Evolutionary conservation across 92 coral and sea anemone genomes (phyloP).

Genomic region (Hydrozoanthus gracilis): DNA sequence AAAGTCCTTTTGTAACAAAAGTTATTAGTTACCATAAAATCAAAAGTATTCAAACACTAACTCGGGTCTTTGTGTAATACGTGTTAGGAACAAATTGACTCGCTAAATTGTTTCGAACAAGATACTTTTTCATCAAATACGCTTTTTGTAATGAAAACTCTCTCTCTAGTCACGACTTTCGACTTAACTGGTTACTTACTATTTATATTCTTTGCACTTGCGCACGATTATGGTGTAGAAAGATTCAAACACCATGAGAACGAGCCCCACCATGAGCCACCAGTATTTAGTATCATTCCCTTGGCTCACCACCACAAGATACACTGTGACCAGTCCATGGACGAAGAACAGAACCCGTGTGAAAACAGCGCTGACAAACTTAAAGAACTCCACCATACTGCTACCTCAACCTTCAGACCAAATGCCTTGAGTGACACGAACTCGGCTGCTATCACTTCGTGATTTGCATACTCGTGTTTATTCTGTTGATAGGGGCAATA

Average conservation of each 20-base stretch:
- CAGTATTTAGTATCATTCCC: conserved; percentile 58
- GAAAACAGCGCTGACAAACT: conserved; percentile 78
- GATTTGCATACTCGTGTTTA: conserved; percentile 49
- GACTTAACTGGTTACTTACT: conserved; percentile 68
- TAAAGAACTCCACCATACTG: conserved; percentile 72
- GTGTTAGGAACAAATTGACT: background rate
- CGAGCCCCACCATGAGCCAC: conserved; percentile 87
- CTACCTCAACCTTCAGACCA: background rate
- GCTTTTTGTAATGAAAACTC: background rate
- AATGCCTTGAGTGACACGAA: conserved; percentile 11
- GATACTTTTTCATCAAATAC: background rate
- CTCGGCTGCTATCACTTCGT: conserved; percentile 16
- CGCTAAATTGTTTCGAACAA: background rate
- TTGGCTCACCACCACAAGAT: conserved; percentile 61
- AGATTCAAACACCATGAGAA: conserved; percentile 77
- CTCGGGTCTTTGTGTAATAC: background rate
- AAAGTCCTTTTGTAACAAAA: background rate
- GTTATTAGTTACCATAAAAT: conserved; percentile 42
- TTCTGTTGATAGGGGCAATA: conserved; percentile 45
- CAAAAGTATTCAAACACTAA: background rate
- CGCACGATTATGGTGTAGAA: conserved; percentile 87
- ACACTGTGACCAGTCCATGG: conserved; percentile 77
- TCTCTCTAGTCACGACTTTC: background rate
- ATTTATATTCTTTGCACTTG: conserved; percentile 92
- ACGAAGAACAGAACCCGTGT: conserved; percentile 87